These are phyloP conservation scores for Pampusana beccarii DNA, from an alignment of 2,113 vertebrate genomes.

Conservation along the genomic window DNA sequence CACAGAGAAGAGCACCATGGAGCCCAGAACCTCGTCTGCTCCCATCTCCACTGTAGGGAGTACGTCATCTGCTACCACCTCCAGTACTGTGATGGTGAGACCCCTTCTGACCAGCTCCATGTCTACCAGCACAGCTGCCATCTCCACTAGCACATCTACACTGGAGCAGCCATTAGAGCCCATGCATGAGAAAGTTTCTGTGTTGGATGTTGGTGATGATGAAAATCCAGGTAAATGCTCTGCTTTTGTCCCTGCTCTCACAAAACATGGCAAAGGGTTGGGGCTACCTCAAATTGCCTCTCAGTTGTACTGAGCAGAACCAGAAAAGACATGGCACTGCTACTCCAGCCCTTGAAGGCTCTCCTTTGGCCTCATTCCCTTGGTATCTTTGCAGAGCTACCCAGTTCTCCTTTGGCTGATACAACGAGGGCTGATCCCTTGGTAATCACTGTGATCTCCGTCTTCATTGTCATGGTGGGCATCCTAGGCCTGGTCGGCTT, in stretches of 20 bases:
- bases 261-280: neutral
- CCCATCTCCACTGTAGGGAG: neutral
- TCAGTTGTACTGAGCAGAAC: neutral
- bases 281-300: neutral
- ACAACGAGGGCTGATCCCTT: constrained; percentile 76
- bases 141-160: neutral
- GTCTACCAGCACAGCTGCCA: neutral
- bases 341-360: neutral
- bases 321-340: neutral
- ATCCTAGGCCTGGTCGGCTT: constrained; percentile 83
- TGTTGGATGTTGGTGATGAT: constrained; percentile 46
- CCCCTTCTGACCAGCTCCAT: neutral
- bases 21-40: neutral
- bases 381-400: constrained; percentile 47
- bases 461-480: constrained; percentile 83
- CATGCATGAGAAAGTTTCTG: constrained; percentile 39
- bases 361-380: neutral
- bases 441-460: constrained; percentile 83
- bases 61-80: neutral
- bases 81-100: neutral
- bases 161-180: neutral
- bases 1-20: neutral
- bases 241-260: neutral
- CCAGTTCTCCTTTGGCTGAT: constrained; percentile 1
- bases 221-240: constrained; percentile 56